Conservation (phyloP, 1,140 invertebrate genomes). For the Wiebesia pumilae region DNA sequence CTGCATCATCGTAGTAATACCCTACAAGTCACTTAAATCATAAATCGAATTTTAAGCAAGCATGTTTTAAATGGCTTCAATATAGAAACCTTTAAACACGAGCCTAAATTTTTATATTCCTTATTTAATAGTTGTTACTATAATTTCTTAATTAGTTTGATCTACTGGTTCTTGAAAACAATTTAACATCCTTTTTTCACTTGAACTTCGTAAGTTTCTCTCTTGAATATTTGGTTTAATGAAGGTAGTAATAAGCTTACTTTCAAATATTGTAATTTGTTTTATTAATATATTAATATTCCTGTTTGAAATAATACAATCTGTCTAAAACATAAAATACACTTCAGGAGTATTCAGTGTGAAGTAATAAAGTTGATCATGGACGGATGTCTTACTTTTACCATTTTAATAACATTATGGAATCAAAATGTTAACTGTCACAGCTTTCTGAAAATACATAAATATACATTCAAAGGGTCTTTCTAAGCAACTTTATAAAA, state of each 20-base stretch:
- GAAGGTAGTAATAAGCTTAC: too few relatives aligned
- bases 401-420: neutral
- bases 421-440: neutral
- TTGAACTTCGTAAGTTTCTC: neutral
- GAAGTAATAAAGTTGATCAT: too few relatives aligned
- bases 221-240: too few relatives aligned
- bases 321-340: too few relatives aligned
- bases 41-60: constrained; percentile 1
- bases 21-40: neutral
- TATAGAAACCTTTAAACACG: neutral
- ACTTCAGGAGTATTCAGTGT: too few relatives aligned
- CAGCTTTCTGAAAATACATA: neutral
- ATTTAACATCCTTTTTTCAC: neutral
- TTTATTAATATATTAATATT: too few relatives aligned
- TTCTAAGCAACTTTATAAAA: neutral
- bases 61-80: neutral
- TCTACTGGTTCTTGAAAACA: neutral
- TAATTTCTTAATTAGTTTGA: neutral
- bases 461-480: neutral
- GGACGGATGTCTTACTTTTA: neutral
- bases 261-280: too few relatives aligned
- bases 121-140: neutral
- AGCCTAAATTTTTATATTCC: neutral
- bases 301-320: too few relatives aligned
- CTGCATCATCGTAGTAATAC: neutral